phyloP scores from a whole-genome alignment of 2,888 invertebrate genomes.

The Mellilla xanthometata region DNA sequence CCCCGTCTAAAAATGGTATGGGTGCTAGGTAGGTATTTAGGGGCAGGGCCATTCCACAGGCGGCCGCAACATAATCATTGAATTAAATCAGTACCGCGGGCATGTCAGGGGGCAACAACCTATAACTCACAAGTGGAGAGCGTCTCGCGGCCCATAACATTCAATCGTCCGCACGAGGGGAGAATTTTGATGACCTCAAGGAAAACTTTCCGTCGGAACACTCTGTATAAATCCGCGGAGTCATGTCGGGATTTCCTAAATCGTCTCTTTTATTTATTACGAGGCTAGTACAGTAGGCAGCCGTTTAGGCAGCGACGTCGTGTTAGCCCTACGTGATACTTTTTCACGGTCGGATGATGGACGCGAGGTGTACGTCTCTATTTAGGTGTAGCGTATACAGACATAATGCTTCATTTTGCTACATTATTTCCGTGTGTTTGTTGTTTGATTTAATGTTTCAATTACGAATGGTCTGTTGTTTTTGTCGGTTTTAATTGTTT shows the following conservation, averaged over 20 bases:
- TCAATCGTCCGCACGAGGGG: conserved; percentile 76
- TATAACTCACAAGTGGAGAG: conserved; percentile 72
- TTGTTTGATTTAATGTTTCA: conserved; percentile 2
- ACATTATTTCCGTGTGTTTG: conserved; percentile 19
- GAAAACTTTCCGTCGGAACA: conserved; percentile 72
- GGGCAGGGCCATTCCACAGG: conserved; percentile 23
- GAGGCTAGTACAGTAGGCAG: conserved; percentile 60
- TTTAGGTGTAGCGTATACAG: conserved; percentile 36
- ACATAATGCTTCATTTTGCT: conserved; percentile 26
- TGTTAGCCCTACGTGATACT: conserved; percentile 59
- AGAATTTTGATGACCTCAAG: conserved; percentile 78
- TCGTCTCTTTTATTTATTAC: conserved; percentile 78
- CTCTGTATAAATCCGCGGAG: conserved; percentile 77
- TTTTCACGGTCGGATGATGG: conserved; percentile 47
- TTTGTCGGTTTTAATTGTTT: no score
- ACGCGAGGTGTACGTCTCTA: conserved; percentile 41
- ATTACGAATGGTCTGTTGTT: no score
- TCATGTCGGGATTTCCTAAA: conserved; percentile 78
- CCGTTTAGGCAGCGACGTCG: conserved; percentile 66
- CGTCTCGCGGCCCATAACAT: conserved; percentile 77
- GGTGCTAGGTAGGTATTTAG: conserved; percentile 5
- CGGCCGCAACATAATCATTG: conserved; percentile 51
- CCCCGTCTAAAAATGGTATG: conserved; percentile 6
- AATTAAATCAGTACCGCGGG: conserved; percentile 67
- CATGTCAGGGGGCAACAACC: conserved; percentile 65